phyloP scores from a whole-genome alignment of 2,113 vertebrate genomes.

The Jacana jacana region DNA sequence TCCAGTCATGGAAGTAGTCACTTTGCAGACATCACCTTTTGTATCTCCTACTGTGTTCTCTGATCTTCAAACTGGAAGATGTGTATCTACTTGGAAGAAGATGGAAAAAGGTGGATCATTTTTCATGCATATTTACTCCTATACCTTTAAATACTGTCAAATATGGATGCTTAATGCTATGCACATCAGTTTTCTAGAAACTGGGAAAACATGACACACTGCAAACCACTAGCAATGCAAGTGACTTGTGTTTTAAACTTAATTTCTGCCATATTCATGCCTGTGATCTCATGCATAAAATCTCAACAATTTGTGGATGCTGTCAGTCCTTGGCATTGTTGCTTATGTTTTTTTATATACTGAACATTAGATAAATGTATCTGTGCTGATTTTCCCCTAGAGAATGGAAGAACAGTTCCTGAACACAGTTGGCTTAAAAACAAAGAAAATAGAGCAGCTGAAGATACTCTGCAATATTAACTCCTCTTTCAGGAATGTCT shows the following conservation, averaged over 20 bases:
- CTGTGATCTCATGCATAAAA: neutral
- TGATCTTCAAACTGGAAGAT: neutral
- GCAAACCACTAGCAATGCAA: neutral
- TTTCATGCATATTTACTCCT: neutral
- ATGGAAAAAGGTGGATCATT: neutral
- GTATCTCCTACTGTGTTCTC: neutral
- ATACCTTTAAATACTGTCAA: neutral
- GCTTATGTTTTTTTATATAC: neutral
- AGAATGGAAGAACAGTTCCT: neutral
- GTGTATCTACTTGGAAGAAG: neutral
- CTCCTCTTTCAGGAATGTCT: neutral
- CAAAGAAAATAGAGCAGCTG: neutral
- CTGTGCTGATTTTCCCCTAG: neutral
- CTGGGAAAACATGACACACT: neutral
- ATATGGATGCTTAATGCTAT: neutral
- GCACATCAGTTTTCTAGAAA: neutral
- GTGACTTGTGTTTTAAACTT: neutral
- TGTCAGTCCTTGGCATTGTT: neutral
- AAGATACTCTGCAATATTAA: neutral
- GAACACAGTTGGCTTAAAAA: neutral
- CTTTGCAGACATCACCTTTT: neutral
- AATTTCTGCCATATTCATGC: neutral
- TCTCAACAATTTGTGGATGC: neutral
- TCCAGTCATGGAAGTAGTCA: neutral
- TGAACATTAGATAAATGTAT: neutral